Percentiles rank a stretch among this genome's conserved stretches.
Conservation (phyloP, 2,797 vertebrate species). For the Danio choprae region DNA sequence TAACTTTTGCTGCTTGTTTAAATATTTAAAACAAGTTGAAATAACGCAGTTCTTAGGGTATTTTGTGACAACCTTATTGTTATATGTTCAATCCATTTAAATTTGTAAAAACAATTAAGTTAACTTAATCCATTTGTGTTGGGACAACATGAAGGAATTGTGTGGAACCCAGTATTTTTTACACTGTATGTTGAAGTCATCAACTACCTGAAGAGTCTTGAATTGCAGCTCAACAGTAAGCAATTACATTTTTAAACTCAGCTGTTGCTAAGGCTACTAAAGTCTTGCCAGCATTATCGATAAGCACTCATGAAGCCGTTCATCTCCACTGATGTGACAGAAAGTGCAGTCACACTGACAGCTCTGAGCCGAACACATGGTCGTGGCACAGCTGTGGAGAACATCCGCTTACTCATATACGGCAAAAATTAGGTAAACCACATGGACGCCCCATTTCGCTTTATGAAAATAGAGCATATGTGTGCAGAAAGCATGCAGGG, state of each 20-base stretch:
- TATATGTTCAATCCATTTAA: too few relatives aligned
- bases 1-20: too few relatives aligned
- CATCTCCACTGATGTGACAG: background rate
- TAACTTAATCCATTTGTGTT: too few relatives aligned
- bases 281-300: background rate
- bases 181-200: too few relatives aligned
- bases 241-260: background rate
- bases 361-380: background rate
- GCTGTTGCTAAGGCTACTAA: conserved; percentile 20
- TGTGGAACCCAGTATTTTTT: too few relatives aligned
- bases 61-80: too few relatives aligned
- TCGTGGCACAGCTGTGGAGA: background rate
- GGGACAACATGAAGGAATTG: too few relatives aligned
- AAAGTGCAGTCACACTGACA: background rate
- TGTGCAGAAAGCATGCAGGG: conserved; percentile 4
- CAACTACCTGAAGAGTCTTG: background rate
- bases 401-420: conserved; percentile 1
- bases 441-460: background rate
- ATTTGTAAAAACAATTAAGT: too few relatives aligned
- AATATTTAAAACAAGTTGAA: too few relatives aligned
- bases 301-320: background rate
- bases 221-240: background rate
- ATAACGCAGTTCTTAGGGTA: too few relatives aligned
- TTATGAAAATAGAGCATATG: background rate
- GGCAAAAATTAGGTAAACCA: background rate